Evolutionary conservation across 2,888 invertebrate genomes (phyloP), one percentile per base, ranked within the genome.

Genomic region (Rhagonycha fulva): DNA sequence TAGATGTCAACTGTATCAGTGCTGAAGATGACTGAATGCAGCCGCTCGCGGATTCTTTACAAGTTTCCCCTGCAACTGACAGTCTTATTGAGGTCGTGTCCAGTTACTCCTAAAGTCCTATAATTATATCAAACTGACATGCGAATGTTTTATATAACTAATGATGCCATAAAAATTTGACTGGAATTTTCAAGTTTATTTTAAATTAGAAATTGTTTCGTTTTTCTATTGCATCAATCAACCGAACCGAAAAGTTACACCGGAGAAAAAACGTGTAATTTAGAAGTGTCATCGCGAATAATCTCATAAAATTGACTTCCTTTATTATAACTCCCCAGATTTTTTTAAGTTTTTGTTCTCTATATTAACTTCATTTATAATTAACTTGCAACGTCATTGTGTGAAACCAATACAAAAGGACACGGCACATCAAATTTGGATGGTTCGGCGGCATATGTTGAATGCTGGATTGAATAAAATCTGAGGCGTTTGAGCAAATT

Each of bases 11-110:
- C 81, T 80, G 81, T 81, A 81, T 80, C 81, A 78, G 78, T 70
- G 77, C 82, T 81, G 81, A 82, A 82, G 81, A 82, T 86, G 86
- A 86, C 82, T 84, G 85, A 84, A 85, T 84, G 85, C 85, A 84
- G 81, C 82, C 82, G 84, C 82, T 84, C 84, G 85, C 85, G 86
- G 84, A 85, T 86, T 86, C 86, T 86, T 85, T 84, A 82, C 82
- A 84, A 81, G 81, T 80, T 76, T 79, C 82, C 81, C 77, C 84
- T 86, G 86, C 80, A 68, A 76, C 75, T 86, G 87, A 86, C 87
- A 85, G 84, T 80, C 74, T 83, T 81, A 85, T 85, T 85, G 84
- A 85, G 83, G 82, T 80, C 83, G 81, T 83, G 85, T 86, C 85
- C 85, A 84, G 82, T 82, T 81, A 81, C 77, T 77, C 78, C 82